Conservation (phyloP, 2,888 invertebrate genomes). For the Sphaeridia pumilis region DNA sequence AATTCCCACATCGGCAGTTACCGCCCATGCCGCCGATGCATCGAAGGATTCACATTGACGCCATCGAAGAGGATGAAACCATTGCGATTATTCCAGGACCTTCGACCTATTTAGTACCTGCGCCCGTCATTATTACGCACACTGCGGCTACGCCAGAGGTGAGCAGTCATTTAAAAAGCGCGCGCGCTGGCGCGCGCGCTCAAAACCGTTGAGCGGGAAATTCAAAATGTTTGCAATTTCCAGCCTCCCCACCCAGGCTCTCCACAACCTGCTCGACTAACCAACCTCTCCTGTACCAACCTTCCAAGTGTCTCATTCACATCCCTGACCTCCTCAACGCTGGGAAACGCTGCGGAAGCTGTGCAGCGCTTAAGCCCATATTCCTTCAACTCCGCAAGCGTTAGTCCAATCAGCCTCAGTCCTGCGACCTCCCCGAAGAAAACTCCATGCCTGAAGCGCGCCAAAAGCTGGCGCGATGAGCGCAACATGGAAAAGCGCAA, state of each 20-base stretch:
- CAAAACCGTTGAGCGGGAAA: no score
- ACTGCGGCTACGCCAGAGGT: slow-evolving; percentile 97
- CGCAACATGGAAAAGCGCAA: slow-evolving; percentile 27
- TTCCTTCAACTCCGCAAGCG: slow-evolving; percentile 28
- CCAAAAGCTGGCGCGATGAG: slow-evolving; percentile 36
- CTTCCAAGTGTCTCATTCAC: slow-evolving; percentile 31
- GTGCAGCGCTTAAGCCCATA: slow-evolving; percentile 35
- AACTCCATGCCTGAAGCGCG: slow-evolving; percentile 34
- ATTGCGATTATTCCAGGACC: slow-evolving; percentile 38
- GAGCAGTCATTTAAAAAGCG: no score
- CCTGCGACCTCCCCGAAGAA: slow-evolving; percentile 30
- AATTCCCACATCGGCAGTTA: no score
- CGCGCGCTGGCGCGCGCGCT: no score
- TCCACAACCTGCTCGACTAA: slow-evolving; percentile 31
- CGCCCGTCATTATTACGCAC: slow-evolving; percentile 77
- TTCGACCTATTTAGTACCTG: slow-evolving; percentile 40
- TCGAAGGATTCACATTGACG: no score
- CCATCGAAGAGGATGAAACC: neutral
- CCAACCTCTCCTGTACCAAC: slow-evolving; percentile 25
- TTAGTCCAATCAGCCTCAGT: slow-evolving; percentile 34
- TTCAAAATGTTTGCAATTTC: neutral
- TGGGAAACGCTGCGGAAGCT: no score
- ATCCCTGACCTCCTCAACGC: slow-evolving; percentile 34
- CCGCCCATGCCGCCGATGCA: no score
- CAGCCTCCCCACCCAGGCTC: slow-evolving; percentile 20